Base-by-base conservation (phyloP, 2,797 vertebrate genomes). In the Lophotriccus pileatus region DNA sequence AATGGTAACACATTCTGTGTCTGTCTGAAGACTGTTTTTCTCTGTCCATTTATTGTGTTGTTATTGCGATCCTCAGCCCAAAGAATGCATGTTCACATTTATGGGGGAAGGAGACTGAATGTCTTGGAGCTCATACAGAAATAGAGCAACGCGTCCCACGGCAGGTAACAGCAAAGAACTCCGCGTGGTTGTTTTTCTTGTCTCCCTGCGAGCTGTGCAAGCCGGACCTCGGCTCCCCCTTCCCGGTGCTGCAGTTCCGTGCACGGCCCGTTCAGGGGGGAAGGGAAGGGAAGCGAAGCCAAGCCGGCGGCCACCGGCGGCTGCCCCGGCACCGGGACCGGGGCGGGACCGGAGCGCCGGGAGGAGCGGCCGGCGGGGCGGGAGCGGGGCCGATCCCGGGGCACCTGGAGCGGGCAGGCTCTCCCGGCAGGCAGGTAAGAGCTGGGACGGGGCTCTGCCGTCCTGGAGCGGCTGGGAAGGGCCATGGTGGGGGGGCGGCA, bases 171-270 rank as follows among this genome's bases (percentile, higher is more conserved):
- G 23, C 34, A 12, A 53, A 8, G n/a, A 62, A 32, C 20, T 43
- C 14, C 2, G 32, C 1, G 23, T 9, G 12, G 25, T 13, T 47
- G 24, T 22, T 72, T 64, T 60, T 34, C 27, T n/a, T 30, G 53
- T 46, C 22, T 16, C 24, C 4, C n/a, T 19, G 2, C 5, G 64
- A 55, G 19, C 53, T 6, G 21, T 5, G 3, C 8, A 10, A 52
- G 74, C 70, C 18, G 76, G 52, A 70, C 5, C 20, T 19, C 12
- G 8, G n/a, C 56, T 62, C 23, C 15, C 32, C 15, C 7, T 32
- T 9, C 3, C 23, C 5, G 3, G 9, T 10, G 7, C 8, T 5
- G 28, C 32, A 5, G 41, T 16, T 36, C 49, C 4, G 19, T 4
- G 16, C 64, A 4, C 56, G 15, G 60, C 60, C 73, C 37, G 1